Conservation (phyloP, 1,140 invertebrate genomes). For the Drosophila kanapiae region DNA sequence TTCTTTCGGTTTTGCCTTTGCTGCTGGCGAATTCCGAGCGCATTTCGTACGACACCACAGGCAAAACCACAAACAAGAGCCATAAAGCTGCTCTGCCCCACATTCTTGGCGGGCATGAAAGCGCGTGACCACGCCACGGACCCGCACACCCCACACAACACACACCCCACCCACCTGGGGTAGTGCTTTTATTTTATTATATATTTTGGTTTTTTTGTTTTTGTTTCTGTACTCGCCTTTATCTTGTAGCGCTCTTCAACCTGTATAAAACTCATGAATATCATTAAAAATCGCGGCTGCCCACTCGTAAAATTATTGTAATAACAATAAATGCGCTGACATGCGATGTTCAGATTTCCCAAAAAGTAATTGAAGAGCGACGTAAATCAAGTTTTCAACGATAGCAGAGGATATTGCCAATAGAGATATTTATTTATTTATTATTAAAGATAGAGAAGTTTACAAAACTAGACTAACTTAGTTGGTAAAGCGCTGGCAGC, state of each 20-base stretch:
- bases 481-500: too few species aligned
- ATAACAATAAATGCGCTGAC: conserved; percentile 51
- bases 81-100: conserved; percentile 64
- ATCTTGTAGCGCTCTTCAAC: conserved; percentile 51
- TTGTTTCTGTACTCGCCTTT: conserved; percentile 52
- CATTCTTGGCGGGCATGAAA: conserved; percentile 51
- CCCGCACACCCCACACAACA: conserved; percentile 18
- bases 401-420: not conserved
- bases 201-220: conserved; percentile 50
- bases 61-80: conserved; percentile 61
- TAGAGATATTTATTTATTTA: too few species aligned
- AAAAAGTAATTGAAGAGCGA: conserved; percentile 21
- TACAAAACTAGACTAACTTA: too few species aligned
- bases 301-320: conserved; percentile 50
- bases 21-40: conserved; percentile 77
- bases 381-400: conserved; percentile 22
- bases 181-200: conserved; percentile 32
- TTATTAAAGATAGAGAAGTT: too few species aligned
- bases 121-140: conserved; percentile 65
- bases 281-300: conserved; percentile 57
- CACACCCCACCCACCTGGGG: conserved; percentile 36
- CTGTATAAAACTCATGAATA: conserved; percentile 76
- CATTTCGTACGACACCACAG: conserved; percentile 79
- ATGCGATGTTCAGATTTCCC: conserved; percentile 23
- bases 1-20: conserved; percentile 30